Evolutionary conservation across 2,113 vertebrate genomes (phyloP).

Genomic region (Perca flavescens): DNA sequence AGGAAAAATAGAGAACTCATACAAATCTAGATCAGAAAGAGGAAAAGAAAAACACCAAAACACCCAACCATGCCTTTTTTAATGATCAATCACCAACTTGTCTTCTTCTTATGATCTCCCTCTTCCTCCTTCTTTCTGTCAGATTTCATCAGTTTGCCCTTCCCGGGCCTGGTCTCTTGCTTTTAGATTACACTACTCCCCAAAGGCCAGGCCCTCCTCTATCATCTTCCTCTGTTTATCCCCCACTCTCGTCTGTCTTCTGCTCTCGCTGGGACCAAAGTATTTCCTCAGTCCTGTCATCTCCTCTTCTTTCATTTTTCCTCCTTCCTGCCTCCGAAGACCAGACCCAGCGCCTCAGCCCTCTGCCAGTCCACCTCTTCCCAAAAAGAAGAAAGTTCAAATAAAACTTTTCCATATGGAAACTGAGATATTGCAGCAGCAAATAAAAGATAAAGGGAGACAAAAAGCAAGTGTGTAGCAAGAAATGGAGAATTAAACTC

Average conservation of each 20-base stretch:
- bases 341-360: constrained; percentile 8
- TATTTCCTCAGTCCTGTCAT: constrained; percentile 49
- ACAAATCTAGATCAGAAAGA: constrained; percentile 16
- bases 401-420: constrained; percentile 10
- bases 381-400: neutral
- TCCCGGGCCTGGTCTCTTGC: constrained; percentile 58
- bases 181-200: constrained; percentile 72
- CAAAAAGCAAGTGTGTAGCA: neutral
- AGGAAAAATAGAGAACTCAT: constrained; percentile 15
- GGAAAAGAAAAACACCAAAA: constrained; percentile 11
- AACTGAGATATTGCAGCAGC: constrained; percentile 15
- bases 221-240: constrained; percentile 60
- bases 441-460: neutral
- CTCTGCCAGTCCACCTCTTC: neutral
- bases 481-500: neutral
- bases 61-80: constrained; percentile 12
- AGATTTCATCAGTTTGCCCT: constrained; percentile 70
- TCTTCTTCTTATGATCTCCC: neutral
- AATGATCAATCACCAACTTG: constrained; percentile 35
- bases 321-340: constrained; percentile 33
- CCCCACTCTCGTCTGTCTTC: constrained; percentile 21
- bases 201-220: constrained; percentile 38
- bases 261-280: constrained; percentile 39
- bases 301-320: constrained; percentile 19
- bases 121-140: constrained; percentile 50